Conservation (phyloP, 2,113 vertebrate genomes). For the Corynorhinus townsendii region DNA sequence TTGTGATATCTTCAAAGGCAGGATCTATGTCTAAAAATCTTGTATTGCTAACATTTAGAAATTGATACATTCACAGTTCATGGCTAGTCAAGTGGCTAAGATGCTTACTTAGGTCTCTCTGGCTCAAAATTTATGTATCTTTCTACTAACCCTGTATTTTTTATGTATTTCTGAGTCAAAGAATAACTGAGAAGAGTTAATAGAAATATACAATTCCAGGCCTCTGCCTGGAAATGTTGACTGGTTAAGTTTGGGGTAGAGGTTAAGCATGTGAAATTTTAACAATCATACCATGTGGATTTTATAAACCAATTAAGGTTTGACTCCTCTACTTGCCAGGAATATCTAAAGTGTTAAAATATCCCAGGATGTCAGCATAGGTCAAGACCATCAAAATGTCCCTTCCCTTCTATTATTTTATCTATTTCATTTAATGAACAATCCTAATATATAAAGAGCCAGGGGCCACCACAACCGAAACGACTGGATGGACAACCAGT, state of each 20-base stretch:
- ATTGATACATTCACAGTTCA: neutral
- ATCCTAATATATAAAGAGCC: too few species aligned
- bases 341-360: neutral
- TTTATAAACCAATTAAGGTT: neutral
- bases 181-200: neutral
- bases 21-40: neutral
- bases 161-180: neutral
- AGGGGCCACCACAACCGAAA: too few species aligned
- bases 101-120: neutral
- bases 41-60: neutral
- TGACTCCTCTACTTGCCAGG: neutral
- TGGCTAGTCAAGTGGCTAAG: neutral
- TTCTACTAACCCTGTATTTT: neutral
- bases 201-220: neutral
- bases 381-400: neutral
- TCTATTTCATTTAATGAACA: neutral
- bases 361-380: neutral
- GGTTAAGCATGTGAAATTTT: neutral
- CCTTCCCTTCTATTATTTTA: neutral
- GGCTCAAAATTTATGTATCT: neutral
- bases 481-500: too few species aligned
- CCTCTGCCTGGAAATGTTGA: neutral
- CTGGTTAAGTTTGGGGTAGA: neutral
- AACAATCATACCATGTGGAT: neutral
- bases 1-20: neutral